Evolutionary conservation across 2,888 invertebrate genomes (phyloP).

Genomic region (Colletes collaris): DNA sequence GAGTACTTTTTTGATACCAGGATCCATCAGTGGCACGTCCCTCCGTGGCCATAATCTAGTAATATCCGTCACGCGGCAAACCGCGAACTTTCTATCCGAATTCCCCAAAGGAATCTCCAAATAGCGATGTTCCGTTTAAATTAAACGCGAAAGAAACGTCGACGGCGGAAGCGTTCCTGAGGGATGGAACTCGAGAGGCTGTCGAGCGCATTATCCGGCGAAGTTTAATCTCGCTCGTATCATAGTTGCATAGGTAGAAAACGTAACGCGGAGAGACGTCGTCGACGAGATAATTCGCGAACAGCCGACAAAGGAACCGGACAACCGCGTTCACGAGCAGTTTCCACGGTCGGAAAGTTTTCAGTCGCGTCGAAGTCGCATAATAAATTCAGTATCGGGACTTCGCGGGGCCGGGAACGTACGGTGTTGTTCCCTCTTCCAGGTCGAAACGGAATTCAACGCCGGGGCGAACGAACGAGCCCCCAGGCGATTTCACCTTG

Average conservation of each 20-base stretch:
- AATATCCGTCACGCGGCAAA: not conserved
- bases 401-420: not conserved
- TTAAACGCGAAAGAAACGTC: conserved; percentile 36
- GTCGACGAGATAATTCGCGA: conserved; percentile 27
- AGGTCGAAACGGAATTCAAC: not conserved
- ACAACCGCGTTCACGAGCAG: too few relatives aligned
- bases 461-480: conserved; percentile 5
- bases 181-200: conserved; percentile 4
- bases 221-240: conserved; percentile 43
- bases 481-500: conserved; percentile 29
- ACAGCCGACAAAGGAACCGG: conserved; percentile 2
- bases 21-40: not conserved
- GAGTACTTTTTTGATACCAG: too few relatives aligned
- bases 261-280: conserved; percentile 1
- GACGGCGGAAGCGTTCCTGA: not conserved
- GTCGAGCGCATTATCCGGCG: conserved; percentile 29
- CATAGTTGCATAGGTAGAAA: conserved; percentile 20
- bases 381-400: conserved; percentile 13
- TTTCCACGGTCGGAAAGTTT: not conserved
- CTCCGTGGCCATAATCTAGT: not conserved
- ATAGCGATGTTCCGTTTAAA: conserved; percentile 10
- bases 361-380: not conserved
- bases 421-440: not conserved
- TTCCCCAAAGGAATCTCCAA: conserved; percentile 8
- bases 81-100: not conserved